Conservation (phyloP, 2,888 invertebrate species). For the Eubasilissa splendida region DNA sequence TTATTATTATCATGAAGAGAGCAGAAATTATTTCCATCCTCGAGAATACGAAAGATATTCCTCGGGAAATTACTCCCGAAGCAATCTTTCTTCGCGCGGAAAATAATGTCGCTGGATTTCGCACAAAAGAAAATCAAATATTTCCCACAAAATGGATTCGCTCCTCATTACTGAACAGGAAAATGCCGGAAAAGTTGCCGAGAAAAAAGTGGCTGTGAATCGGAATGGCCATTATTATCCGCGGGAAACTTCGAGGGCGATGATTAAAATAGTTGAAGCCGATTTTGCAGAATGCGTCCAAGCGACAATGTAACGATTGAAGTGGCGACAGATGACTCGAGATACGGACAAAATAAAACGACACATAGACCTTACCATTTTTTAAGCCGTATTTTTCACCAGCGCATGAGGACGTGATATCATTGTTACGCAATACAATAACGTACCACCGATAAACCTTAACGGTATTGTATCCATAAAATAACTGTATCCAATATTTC, state of each 20-base stretch:
- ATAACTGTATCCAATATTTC: too few relatives aligned
- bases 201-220: slow-evolving; percentile 12
- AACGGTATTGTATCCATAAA: too few relatives aligned
- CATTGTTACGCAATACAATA: too few relatives aligned
- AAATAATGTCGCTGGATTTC: slow-evolving; percentile 31
- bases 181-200: slow-evolving; percentile 23
- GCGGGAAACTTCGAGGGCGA: slow-evolving; percentile 5
- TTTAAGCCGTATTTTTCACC: too few relatives aligned
- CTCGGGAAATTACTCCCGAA: background rate
- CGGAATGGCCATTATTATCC: slow-evolving; percentile 12
- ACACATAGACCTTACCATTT: too few relatives aligned
- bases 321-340: too few relatives aligned
- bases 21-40: slow-evolving; percentile 18
- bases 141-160: slow-evolving; percentile 30
- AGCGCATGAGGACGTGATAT: too few relatives aligned
- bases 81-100: slow-evolving; percentile 31
- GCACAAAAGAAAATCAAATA: slow-evolving; percentile 37
- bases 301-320: background rate
- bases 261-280: slow-evolving; percentile 23
- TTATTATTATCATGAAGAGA: background rate
- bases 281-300: background rate
- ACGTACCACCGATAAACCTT: too few relatives aligned
- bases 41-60: background rate
- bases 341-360: too few relatives aligned
- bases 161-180: slow-evolving; percentile 21